Percentiles rank a stretch among this genome's conserved stretches.
Evolutionary conservation across 1,140 invertebrate species (phyloP).

Genomic region (Leptoteleia sp.): DNA sequence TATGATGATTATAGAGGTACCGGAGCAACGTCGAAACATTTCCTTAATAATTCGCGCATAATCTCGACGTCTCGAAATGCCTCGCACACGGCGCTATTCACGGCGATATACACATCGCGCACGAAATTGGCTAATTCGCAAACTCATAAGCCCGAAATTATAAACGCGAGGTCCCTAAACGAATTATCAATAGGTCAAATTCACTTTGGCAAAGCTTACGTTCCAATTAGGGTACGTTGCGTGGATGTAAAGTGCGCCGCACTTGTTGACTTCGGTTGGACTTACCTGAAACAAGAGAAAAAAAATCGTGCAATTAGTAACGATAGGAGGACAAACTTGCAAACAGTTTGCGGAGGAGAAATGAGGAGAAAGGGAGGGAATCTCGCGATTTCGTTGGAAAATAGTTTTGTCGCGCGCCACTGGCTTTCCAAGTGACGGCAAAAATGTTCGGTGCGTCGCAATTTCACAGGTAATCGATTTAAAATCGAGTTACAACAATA

Average conservation of each 20-base stretch:
- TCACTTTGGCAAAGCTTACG: slow-evolving; percentile 35
- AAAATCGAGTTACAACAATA: slow-evolving; percentile 31
- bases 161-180: slow-evolving; percentile 11
- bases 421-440: slow-evolving; percentile 1
- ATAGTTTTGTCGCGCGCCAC: background rate
- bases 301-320: slow-evolving; percentile 27
- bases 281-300: slow-evolving; percentile 52
- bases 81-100: slow-evolving; percentile 8
- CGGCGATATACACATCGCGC: slow-evolving; percentile 11
- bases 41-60: slow-evolving; percentile 9
- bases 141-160: slow-evolving; percentile 19
- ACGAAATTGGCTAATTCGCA: slow-evolving; percentile 12
- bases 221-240: slow-evolving; percentile 16
- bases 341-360: slow-evolving; percentile 28
- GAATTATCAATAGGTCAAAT: slow-evolving; percentile 28
- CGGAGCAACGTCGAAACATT: slow-evolving; percentile 5
- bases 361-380: slow-evolving; percentile 3
- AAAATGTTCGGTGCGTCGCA: slow-evolving; percentile 7
- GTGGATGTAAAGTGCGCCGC: slow-evolving; percentile 1
- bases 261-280: slow-evolving; percentile 9
- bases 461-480: slow-evolving; percentile 36
- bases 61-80: slow-evolving; percentile 3
- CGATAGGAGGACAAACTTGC: slow-evolving; percentile 2
- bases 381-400: background rate
- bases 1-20: slow-evolving; percentile 2